Evolutionary conservation across 2,113 vertebrate species (phyloP).

Genomic region (Myanophis thanlyinensis): DNA sequence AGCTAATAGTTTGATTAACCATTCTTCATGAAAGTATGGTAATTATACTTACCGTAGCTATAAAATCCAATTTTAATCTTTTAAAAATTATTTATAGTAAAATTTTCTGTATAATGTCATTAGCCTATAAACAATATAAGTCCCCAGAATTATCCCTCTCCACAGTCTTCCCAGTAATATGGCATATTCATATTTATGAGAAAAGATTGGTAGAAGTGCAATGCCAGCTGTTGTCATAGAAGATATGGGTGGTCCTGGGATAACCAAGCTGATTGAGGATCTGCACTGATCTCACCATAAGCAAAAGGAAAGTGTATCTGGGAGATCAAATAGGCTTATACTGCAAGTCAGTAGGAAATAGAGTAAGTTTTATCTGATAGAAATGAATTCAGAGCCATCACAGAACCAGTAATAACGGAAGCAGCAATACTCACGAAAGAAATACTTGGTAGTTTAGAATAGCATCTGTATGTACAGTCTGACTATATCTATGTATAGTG

Average conservation of each 20-base stretch:
- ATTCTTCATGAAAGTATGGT: slow-evolving; percentile 45
- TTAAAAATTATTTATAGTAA: slow-evolving; percentile 32
- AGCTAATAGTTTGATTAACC: slow-evolving; percentile 58
- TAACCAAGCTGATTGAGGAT: neutral
- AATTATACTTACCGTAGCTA: slow-evolving; percentile 29
- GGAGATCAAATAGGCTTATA: neutral
- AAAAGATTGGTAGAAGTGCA: neutral
- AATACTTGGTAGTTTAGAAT: neutral
- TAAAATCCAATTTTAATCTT: slow-evolving; percentile 16
- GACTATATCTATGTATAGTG: neutral
- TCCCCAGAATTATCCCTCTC: neutral
- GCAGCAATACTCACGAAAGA: neutral
- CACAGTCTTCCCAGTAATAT: neutral
- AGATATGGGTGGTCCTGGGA: neutral
- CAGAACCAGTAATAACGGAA: neutral
- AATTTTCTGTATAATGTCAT: slow-evolving; percentile 47
- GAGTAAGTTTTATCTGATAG: neutral
- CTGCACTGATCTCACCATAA: neutral
- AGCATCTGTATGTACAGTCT: neutral
- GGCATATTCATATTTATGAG: neutral
- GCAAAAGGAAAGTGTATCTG: neutral
- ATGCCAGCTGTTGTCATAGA: neutral
- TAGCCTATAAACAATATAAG: slow-evolving; percentile 5
- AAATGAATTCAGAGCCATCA: neutral
- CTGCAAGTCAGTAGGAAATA: neutral